Evolutionary conservation across 2,888 invertebrate genomes (phyloP), one percentile per base, ranked within the genome.

Genomic region (Agrotis clavis): DNA sequence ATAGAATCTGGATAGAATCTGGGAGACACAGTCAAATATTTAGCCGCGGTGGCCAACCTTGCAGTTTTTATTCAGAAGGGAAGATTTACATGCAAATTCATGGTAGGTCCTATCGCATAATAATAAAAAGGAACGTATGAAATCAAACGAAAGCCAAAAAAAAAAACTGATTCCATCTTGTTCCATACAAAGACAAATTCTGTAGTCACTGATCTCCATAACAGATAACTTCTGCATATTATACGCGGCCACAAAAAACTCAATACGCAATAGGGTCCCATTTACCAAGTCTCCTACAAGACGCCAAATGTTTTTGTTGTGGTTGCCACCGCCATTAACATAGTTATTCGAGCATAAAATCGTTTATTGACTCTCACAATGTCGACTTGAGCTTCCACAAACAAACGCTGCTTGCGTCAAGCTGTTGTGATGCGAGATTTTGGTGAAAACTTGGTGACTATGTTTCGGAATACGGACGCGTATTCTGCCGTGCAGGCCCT

Each of bases 311-410:
- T 92, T 93, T 92, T 93, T 94, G 90, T 92, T 92, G 86, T 88
- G 88, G 85, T 88, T 86, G 83, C 82, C 73, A 74, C 81, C 83
- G 83, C 87, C 85, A 95, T 94, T 94, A 94, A 84, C 94, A 94
- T 94, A 94, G 91, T 93, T 93, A 93, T 93, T 93, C 91, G 87
- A 89, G 91, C 93, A 90, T 93, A 87, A 93, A 94, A 94, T 92
- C 88, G 90, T 92, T 92, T 93, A 92, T 92, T 93, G 92, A 92
- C 92, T 90, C 85, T 86, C 82, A 86, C 79, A 87, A 86, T 87
- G 85, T 87, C 86, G 82, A 86, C 80, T 86, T 81, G 85, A 84
- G 85, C 86, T 87, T 87, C 84, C 81, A 84, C 84, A 89, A 87
- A 87, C 81, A 86, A 82, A 81, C 83, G 68, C 63, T 76, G 74